phyloP scores from a whole-genome alignment of 2,113 vertebrate species.

The Alexandromys fortis region DNA sequence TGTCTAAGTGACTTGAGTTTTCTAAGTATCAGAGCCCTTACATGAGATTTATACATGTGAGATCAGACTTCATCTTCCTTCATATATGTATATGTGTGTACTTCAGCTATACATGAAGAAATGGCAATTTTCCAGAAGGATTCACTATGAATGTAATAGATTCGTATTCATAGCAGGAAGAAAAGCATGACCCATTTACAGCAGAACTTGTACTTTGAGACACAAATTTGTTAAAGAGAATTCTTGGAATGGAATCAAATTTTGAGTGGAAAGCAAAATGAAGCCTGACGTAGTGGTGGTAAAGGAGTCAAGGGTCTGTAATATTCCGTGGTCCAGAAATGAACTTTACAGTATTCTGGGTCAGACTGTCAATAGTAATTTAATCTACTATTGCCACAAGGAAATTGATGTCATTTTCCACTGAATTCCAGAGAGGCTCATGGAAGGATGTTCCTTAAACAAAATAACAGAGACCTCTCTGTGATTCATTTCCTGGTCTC shows the following conservation, averaged over 20 bases:
- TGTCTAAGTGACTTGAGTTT: background rate
- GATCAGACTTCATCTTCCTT: background rate
- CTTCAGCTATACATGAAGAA: background rate
- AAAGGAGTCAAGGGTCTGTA: slow-evolving; percentile 32
- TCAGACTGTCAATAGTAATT: slow-evolving; percentile 40
- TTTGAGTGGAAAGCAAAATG: slow-evolving; percentile 47
- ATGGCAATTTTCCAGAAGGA: background rate
- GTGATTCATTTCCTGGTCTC: slow-evolving; percentile 57
- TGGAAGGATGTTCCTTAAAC: slow-evolving; percentile 72
- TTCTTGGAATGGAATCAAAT: background rate
- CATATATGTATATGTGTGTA: background rate
- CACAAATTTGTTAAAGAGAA: background rate
- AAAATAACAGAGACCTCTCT: slow-evolving; percentile 70
- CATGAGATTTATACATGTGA: background rate
- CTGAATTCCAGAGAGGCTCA: slow-evolving; percentile 47
- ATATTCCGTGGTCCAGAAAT: slow-evolving; percentile 53
- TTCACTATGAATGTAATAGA: background rate
- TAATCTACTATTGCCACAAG: slow-evolving; percentile 53
- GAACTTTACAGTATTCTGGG: slow-evolving; percentile 60
- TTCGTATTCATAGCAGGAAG: background rate
- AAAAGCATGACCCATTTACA: background rate
- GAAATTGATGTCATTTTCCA: slow-evolving; percentile 78
- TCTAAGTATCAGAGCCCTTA: background rate
- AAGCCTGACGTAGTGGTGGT: background rate
- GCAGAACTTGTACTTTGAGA: background rate